These are phyloP conservation scores for Larimichthys crocea DNA, from an alignment of 2,113 vertebrate genomes.

Conservation along the genomic window DNA sequence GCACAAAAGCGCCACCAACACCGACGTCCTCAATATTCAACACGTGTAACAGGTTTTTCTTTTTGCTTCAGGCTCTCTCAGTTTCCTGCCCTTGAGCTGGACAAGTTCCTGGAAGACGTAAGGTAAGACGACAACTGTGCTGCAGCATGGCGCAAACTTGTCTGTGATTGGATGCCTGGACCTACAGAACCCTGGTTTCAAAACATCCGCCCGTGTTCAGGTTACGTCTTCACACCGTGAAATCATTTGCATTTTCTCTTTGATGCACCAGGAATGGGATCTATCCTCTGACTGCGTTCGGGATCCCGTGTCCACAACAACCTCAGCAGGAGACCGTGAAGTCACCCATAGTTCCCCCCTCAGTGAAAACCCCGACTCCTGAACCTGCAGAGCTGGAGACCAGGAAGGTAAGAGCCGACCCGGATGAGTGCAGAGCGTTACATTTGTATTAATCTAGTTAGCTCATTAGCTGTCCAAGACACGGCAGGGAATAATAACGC, in stretches of 20 bases:
- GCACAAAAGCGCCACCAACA: background rate
- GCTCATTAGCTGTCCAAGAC: background rate
- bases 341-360: slow-evolving; percentile 94
- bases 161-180: background rate
- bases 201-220: background rate
- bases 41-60: background rate
- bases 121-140: slow-evolving; percentile 82
- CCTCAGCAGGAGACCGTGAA: slow-evolving; percentile 96
- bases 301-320: slow-evolving; percentile 93
- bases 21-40: too few species aligned
- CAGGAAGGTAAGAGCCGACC: slow-evolving; percentile 88
- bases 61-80: slow-evolving; percentile 90
- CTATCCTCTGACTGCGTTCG: slow-evolving; percentile 96
- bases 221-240: background rate
- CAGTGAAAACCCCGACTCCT: slow-evolving; percentile 95
- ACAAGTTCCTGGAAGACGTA: slow-evolving; percentile 99
- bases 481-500: too few species aligned
- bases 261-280: slow-evolving; percentile 90
- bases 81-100: slow-evolving; percentile 95
- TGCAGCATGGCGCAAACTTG: too few species aligned
- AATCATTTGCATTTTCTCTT: background rate
- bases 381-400: slow-evolving; percentile 97
- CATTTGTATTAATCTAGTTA: too few species aligned
- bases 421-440: too few species aligned
- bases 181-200: background rate